Evolutionary conservation across 2,113 vertebrate genomes (phyloP).

Genomic region (Phyllopteryx taeniolatus): DNA sequence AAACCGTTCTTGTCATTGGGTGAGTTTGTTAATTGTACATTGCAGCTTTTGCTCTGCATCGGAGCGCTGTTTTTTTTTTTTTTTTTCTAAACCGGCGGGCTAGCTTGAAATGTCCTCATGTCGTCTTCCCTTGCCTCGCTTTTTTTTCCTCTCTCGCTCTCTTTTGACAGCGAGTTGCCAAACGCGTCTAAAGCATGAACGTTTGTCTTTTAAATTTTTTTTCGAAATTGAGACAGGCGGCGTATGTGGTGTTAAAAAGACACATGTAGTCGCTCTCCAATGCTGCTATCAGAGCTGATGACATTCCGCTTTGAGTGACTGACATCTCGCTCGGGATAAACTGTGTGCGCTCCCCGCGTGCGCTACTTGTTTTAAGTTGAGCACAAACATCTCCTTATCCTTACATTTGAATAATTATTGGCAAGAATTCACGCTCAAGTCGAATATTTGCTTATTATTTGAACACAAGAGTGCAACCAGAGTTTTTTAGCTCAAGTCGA

Average conservation of each 20-base stretch:
- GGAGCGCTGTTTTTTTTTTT: neutral
- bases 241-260: neutral
- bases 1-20: constrained; percentile 81
- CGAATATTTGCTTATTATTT: neutral
- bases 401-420: neutral
- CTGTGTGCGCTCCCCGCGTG: constrained; percentile 27
- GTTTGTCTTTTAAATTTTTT: neutral
- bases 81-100: neutral
- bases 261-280: neutral
- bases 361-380: constrained; percentile 18
- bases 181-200: constrained; percentile 7
- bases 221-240: neutral
- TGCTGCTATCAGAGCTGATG: constrained; percentile 23
- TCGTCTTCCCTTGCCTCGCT: neutral
- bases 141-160: neutral
- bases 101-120: constrained; percentile 7
- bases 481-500: neutral
- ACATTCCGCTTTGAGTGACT: constrained; percentile 46
- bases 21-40: constrained; percentile 64
- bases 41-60: neutral
- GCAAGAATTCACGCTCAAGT: neutral
- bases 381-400: neutral
- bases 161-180: constrained; percentile 53
- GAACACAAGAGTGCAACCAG: neutral
- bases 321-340: constrained; percentile 33